Percentiles rank a stretch among this genome's conserved stretches.
These are phyloP conservation scores for Pangasius larnaudii DNA, from an alignment of 2,797 vertebrate species.

Conservation along the genomic window DNA sequence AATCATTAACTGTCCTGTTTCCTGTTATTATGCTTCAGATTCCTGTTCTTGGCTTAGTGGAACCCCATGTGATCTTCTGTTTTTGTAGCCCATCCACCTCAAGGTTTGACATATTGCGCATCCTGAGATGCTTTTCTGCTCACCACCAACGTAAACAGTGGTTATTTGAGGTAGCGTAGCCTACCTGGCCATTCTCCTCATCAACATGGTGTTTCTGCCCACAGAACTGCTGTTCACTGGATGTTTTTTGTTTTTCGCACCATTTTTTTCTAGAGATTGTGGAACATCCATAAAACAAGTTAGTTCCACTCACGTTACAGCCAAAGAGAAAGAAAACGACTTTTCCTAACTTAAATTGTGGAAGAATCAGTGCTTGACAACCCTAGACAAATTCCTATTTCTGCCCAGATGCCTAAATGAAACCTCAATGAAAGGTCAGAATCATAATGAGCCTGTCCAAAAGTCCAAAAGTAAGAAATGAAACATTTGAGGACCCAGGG, in stretches of 20 bases:
- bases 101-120: background rate
- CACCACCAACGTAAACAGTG: background rate
- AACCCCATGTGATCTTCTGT: background rate
- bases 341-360: background rate
- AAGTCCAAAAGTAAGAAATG: constrained; percentile 40
- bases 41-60: background rate
- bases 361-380: background rate
- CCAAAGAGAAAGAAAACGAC: background rate
- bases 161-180: background rate
- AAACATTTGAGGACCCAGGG: background rate
- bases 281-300: background rate
- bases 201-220: background rate
- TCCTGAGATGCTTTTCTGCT: background rate
- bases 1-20: background rate
- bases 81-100: background rate
- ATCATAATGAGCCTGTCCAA: constrained; percentile 52
- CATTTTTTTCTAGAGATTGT: background rate
- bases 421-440: constrained; percentile 43
- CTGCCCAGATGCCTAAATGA: constrained; percentile 4
- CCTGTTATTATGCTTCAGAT: background rate
- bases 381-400: background rate
- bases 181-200: background rate
- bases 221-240: background rate
- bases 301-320: background rate
- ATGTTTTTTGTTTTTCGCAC: background rate